phyloP scores from a whole-genome alignment of 2,797 vertebrate species.

The Octomys mimax region DNA sequence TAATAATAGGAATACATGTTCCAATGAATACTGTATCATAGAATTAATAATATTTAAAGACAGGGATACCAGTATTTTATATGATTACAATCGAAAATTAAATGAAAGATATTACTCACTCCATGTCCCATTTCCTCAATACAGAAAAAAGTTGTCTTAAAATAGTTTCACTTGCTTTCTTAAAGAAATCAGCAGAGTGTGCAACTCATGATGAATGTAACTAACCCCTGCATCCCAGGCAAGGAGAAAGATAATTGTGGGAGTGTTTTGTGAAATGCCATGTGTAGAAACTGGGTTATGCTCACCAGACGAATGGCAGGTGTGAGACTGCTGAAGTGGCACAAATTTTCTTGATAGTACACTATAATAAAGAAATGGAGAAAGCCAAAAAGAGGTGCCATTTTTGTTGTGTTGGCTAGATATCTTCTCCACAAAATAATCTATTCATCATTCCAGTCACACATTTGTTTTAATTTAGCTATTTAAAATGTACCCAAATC shows the following conservation, averaged over 20 bases:
- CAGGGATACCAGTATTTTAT: background rate
- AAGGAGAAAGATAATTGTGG: background rate
- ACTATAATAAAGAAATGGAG: background rate
- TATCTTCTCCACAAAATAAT: background rate
- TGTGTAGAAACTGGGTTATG: background rate
- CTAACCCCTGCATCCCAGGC: background rate
- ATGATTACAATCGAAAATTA: background rate
- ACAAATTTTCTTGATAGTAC: background rate
- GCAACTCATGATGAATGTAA: background rate
- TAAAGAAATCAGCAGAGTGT: background rate
- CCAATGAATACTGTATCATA: background rate
- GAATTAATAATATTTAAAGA: background rate
- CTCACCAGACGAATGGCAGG: background rate
- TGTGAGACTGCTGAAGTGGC: background rate
- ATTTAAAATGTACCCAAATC: background rate
- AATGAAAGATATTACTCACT: background rate
- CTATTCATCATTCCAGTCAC: background rate
- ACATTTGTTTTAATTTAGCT: background rate
- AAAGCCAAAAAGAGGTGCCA: background rate
- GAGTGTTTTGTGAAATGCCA: background rate
- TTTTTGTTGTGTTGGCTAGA: background rate
- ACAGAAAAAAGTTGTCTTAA: background rate
- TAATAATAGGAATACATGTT: background rate
- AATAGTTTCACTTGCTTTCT: background rate
- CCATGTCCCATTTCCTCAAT: rapidly evolving